These are phyloP conservation scores for Calyptomena viridis DNA, from an alignment of 2,113 vertebrate genomes.

Conservation along the genomic window DNA sequence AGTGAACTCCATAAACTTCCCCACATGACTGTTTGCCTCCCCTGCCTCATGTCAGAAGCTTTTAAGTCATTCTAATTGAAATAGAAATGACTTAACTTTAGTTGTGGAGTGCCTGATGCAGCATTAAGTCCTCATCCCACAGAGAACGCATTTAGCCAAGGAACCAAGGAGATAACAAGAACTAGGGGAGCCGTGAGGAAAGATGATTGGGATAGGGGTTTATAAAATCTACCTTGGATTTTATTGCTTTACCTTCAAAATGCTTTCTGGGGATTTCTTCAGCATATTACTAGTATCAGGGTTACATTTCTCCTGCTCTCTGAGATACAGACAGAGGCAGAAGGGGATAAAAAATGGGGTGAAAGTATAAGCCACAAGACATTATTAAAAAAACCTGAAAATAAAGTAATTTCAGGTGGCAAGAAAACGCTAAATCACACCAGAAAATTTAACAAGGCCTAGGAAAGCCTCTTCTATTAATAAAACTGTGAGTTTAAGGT, in stretches of 20 bases:
- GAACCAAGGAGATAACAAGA: not conserved
- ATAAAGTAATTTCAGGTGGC: not conserved
- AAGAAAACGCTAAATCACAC: not conserved
- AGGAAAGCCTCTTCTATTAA: not conserved
- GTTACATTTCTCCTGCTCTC: not conserved
- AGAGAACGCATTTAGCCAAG: not conserved
- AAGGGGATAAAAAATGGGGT: not conserved
- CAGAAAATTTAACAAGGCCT: not conserved
- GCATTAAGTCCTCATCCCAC: not conserved
- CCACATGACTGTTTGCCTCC: not conserved
- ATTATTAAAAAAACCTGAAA: not conserved
- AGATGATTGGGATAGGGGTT: not conserved
- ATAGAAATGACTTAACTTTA: not conserved
- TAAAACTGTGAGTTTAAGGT: not conserved
- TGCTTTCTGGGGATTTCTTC: not conserved
- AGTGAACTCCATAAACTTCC: not conserved
- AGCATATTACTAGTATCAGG: not conserved
- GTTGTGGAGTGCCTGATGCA: not conserved
- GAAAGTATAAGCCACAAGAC: not conserved
- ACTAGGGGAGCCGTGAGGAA: not conserved
- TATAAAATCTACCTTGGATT: not conserved
- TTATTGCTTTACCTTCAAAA: not conserved
- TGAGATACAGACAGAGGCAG: not conserved
- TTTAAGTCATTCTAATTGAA: slow-evolving; percentile 14
- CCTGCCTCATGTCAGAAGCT: slow-evolving; percentile 4